Base-by-base conservation (phyloP, 1,140 invertebrate genomes). In the Brachionus sp. region DNA sequence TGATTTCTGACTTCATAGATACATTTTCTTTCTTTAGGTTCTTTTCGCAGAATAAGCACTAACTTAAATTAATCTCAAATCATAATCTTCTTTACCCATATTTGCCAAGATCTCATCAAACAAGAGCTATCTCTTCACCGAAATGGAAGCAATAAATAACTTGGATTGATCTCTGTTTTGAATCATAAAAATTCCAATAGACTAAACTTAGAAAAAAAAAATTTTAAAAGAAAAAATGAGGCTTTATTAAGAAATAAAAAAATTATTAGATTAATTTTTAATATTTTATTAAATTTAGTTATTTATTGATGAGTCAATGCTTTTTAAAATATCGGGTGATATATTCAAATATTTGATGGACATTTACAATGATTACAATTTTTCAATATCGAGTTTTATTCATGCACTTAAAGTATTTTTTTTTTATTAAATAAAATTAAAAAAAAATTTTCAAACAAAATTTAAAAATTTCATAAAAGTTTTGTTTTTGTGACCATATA, bases 241-340 rank as follows among this genome's bases (percentile, higher is more conserved):
- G 12, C n/a, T 70, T 23, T 42, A 7, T 70, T 70, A 37, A 33
- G 5, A 37, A 37, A 6, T 9, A n/a, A 42, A 77, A 35, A 3
- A 23, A 0, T 77, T 37, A 13, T 29, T 25, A 19, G 12, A 12
- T 0, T n/a, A 57, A 23, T 78, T 78, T 19, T 50, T 37, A 50
- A 50, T 46, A n/a, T 53, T 78, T 62, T 53, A 35, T 35, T 57
- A 10, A 29, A 29, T 29, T 2, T 33, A 78, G 75, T n/a, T 80
- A 6, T 80, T 80, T 19, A 66, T 80, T 62, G 77, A 62, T 39
- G 50, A 80, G 29, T 42, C 46, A 42, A 80, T 66, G 50, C 12
- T 80, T 46, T 80, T 80, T 16, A 57, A 64, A 80, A 66, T 80
- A 62, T 80, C 77, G 7, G 50, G 50, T 35, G 77, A 80, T 39